Percentiles rank a stretch among this genome's conserved stretches.
These are phyloP conservation scores for Hesperophylax magnus DNA, from an alignment of 1,140 invertebrate genomes.

Conservation along the genomic window DNA sequence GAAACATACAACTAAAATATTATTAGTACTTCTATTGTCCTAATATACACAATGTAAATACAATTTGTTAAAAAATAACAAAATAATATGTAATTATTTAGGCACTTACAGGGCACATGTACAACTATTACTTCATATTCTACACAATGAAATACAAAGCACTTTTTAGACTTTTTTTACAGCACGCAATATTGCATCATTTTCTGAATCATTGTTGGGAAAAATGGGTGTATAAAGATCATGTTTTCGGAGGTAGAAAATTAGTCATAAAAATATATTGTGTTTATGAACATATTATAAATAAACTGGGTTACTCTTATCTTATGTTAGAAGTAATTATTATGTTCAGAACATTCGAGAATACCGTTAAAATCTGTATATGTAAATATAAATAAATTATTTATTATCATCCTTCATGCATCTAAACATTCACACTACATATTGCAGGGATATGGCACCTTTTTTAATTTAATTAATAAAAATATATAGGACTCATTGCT, in stretches of 20 bases:
- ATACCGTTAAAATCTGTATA: constrained; percentile 22
- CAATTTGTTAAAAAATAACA: neutral
- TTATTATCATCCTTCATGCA: neutral
- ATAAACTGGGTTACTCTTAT: constrained; percentile 1
- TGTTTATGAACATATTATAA: neutral
- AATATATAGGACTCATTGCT: neutral
- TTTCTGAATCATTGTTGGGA: neutral
- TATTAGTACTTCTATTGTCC: constrained; percentile 6
- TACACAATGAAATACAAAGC: neutral
- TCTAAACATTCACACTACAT: neutral
- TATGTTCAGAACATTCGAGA: constrained; percentile 25
- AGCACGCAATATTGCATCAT: neutral
- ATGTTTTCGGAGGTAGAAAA: constrained; percentile 11
- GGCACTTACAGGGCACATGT: neutral
- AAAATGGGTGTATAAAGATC: too few species aligned
- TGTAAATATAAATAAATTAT: constrained; percentile 25
- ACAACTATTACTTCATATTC: neutral
- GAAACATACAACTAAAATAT: constrained; percentile 3
- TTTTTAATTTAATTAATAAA: neutral
- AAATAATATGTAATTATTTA: neutral
- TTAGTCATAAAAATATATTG: neutral
- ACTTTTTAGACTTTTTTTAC: neutral
- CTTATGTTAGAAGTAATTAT: constrained; percentile 7
- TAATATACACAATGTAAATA: constrained; percentile 3
- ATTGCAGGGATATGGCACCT: constrained; percentile 1